phyloP scores from a whole-genome alignment of 2,888 invertebrate genomes.

The Coenonympha glycerion region DNA sequence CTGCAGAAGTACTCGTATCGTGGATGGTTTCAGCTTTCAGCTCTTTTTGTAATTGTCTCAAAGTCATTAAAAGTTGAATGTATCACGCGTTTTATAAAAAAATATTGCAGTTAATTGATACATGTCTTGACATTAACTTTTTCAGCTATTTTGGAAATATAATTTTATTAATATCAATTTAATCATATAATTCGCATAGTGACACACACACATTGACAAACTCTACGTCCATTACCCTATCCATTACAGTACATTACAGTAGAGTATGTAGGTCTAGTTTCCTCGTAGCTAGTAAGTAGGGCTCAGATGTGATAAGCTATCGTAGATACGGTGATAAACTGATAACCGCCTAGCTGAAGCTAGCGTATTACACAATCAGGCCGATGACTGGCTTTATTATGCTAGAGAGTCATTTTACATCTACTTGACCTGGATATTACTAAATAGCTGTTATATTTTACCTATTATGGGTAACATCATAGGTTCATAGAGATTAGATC shows the following conservation, averaged over 20 bases:
- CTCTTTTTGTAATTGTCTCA: too few species aligned
- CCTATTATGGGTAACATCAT: too few species aligned
- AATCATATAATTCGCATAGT: too few species aligned
- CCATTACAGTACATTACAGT: not conserved
- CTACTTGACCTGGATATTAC: slow-evolving; percentile 5
- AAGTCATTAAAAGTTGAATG: too few species aligned
- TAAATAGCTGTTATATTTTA: not conserved
- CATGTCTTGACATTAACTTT: too few species aligned
- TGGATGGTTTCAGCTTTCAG: too few species aligned
- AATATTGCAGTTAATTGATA: too few species aligned
- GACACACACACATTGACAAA: slow-evolving; percentile 1
- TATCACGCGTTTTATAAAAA: too few species aligned
- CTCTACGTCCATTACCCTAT: not conserved
- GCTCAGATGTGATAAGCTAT: slow-evolving; percentile 28
- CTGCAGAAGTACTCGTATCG: too few species aligned
- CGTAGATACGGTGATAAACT: slow-evolving; percentile 21
- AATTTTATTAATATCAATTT: too few species aligned
- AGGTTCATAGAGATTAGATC: too few species aligned
- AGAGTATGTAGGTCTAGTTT: slow-evolving; percentile 15
- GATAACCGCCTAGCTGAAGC: slow-evolving; percentile 19
- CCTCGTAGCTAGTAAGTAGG: slow-evolving; percentile 20
- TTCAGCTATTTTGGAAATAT: too few species aligned
- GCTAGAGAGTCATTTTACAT: slow-evolving; percentile 9
- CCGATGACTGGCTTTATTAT: slow-evolving; percentile 1
- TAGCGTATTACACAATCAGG: slow-evolving; percentile 20